phyloP scores from a whole-genome alignment of 2,797 vertebrate genomes.

The Aldrovandia affinis region DNA sequence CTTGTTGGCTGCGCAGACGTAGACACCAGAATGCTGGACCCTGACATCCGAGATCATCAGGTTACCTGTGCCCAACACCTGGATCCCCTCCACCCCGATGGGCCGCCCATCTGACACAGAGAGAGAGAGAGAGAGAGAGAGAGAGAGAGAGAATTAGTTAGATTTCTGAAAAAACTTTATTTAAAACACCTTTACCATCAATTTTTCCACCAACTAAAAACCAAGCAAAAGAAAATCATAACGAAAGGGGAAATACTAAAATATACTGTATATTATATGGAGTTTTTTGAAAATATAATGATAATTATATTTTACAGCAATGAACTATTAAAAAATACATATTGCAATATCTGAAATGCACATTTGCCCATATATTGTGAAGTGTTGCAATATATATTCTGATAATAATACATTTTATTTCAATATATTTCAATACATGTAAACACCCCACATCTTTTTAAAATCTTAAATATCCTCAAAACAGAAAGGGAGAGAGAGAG shows the following conservation, averaged over 20 bases:
- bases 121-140: not conserved
- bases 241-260: not conserved
- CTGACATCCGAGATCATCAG: constrained; percentile 96
- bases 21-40: constrained; percentile 93
- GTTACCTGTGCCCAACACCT: constrained; percentile 95
- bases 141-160: constrained; percentile 24
- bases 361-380: too few species aligned
- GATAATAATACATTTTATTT: too few species aligned
- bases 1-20: constrained; percentile 95
- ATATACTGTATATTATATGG: too few species aligned
- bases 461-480: too few species aligned
- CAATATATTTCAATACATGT: too few species aligned
- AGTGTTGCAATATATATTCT: too few species aligned
- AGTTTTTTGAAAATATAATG: too few species aligned
- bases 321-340: too few species aligned
- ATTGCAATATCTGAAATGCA: too few species aligned
- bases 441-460: too few species aligned
- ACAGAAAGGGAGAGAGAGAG: too few species aligned
- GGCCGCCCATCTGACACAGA: constrained; percentile 86
- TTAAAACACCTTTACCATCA: not conserved
- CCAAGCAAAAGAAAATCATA: not conserved
- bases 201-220: not conserved
- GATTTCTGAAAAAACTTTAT: not conserved
- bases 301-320: too few species aligned
- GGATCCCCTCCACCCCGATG: constrained; percentile 96